These are phyloP conservation scores for Clunio marinus DNA, from an alignment of 2,888 invertebrate genomes.

Conservation along the genomic window DNA sequence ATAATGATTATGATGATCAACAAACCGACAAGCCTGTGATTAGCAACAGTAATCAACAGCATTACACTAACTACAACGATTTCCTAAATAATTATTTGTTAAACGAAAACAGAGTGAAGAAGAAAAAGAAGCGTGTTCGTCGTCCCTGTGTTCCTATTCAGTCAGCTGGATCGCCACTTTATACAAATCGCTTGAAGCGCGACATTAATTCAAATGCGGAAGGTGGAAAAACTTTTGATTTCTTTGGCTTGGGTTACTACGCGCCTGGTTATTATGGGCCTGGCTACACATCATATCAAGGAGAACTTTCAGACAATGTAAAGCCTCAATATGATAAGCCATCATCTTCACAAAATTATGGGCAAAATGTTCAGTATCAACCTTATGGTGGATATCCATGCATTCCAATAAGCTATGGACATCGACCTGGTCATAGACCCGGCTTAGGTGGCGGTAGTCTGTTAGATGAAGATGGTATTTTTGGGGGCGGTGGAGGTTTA, in stretches of 20 bases:
- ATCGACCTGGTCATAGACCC: conserved; percentile 2
- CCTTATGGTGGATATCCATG: conserved; percentile 32
- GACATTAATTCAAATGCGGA: neutral
- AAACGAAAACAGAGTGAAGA: conserved; percentile 5
- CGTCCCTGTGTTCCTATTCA: conserved; percentile 32
- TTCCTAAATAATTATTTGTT: conserved; percentile 1
- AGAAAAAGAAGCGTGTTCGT: neutral
- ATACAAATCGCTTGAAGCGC: conserved; percentile 14
- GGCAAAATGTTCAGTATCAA: conserved; percentile 14
- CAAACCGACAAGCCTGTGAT: conserved; percentile 22
- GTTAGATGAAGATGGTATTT: neutral
- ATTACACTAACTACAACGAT: neutral
- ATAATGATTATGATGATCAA: conserved; percentile 16
- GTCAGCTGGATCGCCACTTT: conserved; percentile 5
- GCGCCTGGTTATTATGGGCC: neutral
- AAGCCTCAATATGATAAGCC: conserved; percentile 17
- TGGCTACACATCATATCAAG: neutral
- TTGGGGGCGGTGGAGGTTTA: neutral
- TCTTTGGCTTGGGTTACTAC: neutral
- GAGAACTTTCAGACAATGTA: neutral
- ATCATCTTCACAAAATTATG: neutral
- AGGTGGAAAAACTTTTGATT: conserved; percentile 22
- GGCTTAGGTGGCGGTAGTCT: neutral
- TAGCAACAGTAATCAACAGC: neutral
- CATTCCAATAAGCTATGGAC: conserved; percentile 24